Conservation (phyloP, 2,797 vertebrate species). For the Megalops cyprinoides region DNA sequence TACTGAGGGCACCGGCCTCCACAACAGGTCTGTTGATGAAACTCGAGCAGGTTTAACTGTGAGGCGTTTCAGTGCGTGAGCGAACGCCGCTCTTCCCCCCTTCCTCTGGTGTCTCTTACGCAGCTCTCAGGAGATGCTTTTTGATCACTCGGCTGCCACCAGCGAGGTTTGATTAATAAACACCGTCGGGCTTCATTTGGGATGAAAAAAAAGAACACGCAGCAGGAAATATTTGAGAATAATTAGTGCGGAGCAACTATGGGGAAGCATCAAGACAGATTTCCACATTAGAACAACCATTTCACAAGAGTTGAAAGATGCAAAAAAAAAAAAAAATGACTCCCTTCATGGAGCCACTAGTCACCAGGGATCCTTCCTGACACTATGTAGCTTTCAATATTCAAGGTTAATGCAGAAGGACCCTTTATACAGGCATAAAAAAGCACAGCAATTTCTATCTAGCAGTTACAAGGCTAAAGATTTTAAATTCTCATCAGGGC, state of each 20-base stretch:
- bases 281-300: not conserved
- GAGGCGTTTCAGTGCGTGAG: not conserved
- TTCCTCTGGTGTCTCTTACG: not conserved
- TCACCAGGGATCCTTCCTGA: constrained; percentile 21
- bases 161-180: constrained; percentile 11
- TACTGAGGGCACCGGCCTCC: not conserved
- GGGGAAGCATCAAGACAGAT: not conserved
- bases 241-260: not conserved
- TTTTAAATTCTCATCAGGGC: constrained; percentile 18
- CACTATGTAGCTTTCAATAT: constrained; percentile 25
- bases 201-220: not conserved
- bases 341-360: not conserved
- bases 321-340: constrained; percentile 20
- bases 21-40: not conserved
- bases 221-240: not conserved
- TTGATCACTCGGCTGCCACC: not conserved
- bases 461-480: constrained; percentile 17
- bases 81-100: not conserved
- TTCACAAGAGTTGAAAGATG: constrained; percentile 12
- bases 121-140: not conserved
- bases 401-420: constrained; percentile 34
- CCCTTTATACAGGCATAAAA: constrained; percentile 28
- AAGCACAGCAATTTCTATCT: constrained; percentile 27
- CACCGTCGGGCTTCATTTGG: not conserved
- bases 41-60: not conserved